A percentile compares a stretch with the other conserved stretches of the same genome.
Conservation (phyloP, 1,140 invertebrate species). For the Alviniconcha marisindica region DNA sequence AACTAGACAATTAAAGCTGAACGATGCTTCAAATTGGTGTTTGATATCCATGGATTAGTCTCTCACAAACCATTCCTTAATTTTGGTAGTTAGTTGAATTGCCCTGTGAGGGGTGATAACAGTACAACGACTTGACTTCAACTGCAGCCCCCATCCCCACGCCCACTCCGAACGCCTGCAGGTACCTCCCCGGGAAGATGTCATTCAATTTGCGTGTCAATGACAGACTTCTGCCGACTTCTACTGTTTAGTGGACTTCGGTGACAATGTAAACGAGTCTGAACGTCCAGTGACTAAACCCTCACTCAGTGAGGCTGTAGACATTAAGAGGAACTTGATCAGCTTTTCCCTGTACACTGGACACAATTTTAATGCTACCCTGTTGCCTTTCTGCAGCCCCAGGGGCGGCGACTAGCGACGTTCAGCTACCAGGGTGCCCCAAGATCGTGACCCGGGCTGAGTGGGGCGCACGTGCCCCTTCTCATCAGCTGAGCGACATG, state of each 20-base stretch:
- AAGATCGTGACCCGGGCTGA: conserved; percentile 57
- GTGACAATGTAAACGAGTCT: not conserved
- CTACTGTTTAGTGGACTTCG: not conserved
- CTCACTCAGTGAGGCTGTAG: not conserved
- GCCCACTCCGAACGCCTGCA: no score
- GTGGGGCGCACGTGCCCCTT: conserved; percentile 59
- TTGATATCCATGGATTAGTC: no score
- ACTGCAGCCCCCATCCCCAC: no score
- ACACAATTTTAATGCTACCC: not conserved
- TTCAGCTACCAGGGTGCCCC: conserved; percentile 57
- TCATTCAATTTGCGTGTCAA: no score
- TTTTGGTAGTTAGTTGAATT: no score
- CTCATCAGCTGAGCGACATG: conserved; percentile 19
- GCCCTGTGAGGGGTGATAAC: no score
- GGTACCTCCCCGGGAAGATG: no score
- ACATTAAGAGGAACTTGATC: not conserved
- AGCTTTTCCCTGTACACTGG: no score
- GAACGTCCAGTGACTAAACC: not conserved
- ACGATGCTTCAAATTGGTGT: no score
- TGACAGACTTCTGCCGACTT: not conserved
- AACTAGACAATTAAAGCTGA: no score
- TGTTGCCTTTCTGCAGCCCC: not conserved
- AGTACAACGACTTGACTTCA: no score
- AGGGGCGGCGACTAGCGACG: not conserved
- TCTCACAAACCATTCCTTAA: no score